Percentiles rank a stretch among this genome's conserved stretches.
Evolutionary conservation across 92 coral and sea anemone species (phyloP).

Genomic region (Diadumene lineata): DNA sequence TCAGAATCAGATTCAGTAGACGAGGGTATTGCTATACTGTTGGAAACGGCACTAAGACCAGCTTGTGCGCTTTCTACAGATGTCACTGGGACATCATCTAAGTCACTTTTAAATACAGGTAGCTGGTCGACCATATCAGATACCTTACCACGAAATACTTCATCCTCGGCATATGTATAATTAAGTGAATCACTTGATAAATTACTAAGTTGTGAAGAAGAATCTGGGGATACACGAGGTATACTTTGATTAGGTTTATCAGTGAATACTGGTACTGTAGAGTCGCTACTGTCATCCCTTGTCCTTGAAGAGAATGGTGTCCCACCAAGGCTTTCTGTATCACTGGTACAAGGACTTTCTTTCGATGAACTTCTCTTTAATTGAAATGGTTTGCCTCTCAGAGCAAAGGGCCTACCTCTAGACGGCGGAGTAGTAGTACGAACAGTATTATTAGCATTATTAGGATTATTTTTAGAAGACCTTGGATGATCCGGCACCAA

Average conservation of each 20-base stretch:
- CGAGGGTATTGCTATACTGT: conserved; percentile 2
- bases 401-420: conserved; percentile 55
- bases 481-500: conserved; percentile 43
- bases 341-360: conserved; percentile 50
- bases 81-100: conserved; percentile 33
- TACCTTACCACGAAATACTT: conserved; percentile 17
- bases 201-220: conserved; percentile 34
- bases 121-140: not conserved
- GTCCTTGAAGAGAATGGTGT: conserved; percentile 20
- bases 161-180: conserved; percentile 25
- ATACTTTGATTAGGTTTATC: conserved; percentile 19
- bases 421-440: conserved; percentile 21
- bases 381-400: conserved; percentile 38
- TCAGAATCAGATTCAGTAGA: conserved; percentile 17
- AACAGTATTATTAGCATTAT: not conserved
- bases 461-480: conserved; percentile 20
- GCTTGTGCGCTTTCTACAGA: conserved; percentile 16
- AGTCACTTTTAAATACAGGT: conserved; percentile 17
- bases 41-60: not conserved
- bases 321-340: conserved; percentile 29
- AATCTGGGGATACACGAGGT: conserved; percentile 9
- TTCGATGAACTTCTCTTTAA: conserved; percentile 37
- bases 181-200: conserved; percentile 23
- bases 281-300: not conserved
- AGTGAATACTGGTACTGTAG: conserved; percentile 24